A percentile compares a stretch with the other conserved stretches of the same genome.
Conservation (phyloP, 2,888 invertebrate genomes). For the Pemphredon lugubris region DNA sequence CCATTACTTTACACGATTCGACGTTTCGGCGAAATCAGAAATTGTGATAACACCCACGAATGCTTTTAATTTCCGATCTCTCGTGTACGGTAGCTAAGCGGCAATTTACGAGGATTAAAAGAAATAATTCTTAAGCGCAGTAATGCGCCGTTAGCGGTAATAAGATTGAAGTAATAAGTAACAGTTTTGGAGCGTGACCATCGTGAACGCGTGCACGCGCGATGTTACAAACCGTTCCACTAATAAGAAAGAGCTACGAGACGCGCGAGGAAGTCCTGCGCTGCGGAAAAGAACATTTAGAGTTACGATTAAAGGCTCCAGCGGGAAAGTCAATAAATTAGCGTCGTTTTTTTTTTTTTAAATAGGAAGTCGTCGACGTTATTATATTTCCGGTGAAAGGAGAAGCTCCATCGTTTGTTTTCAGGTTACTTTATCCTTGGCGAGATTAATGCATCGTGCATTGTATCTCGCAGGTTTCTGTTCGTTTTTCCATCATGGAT, state of each 20-base stretch:
- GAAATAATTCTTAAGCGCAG: conserved; percentile 59
- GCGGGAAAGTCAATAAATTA: conserved; percentile 51
- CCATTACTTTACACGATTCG: background rate
- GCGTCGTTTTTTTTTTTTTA: conserved; percentile 14
- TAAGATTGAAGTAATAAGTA: conserved; percentile 78
- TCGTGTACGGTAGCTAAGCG: conserved; percentile 11
- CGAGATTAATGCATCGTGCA: background rate
- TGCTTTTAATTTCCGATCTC: background rate
- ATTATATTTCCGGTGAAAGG: conserved; percentile 29
- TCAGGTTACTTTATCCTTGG: background rate
- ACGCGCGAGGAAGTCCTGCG: conserved; percentile 16
- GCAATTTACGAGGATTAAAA: conserved; percentile 54
- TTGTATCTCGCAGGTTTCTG: background rate
- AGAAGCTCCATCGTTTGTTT: background rate
- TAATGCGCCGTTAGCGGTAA: conserved; percentile 75
- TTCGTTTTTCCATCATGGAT: no score
- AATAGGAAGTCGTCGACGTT: conserved; percentile 15
- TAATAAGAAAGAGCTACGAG: conserved; percentile 57
- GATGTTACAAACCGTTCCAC: conserved; percentile 60
- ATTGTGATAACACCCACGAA: background rate
- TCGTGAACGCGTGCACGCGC: conserved; percentile 40
- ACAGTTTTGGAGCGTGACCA: conserved; percentile 80
- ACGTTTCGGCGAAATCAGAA: background rate
- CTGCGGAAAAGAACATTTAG: conserved; percentile 13
- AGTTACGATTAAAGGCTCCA: conserved; percentile 7